Evolutionary conservation across 37 sponge, comb jelly and placozoan species (phyloP).

Genomic region (Oopsacas minuta): DNA sequence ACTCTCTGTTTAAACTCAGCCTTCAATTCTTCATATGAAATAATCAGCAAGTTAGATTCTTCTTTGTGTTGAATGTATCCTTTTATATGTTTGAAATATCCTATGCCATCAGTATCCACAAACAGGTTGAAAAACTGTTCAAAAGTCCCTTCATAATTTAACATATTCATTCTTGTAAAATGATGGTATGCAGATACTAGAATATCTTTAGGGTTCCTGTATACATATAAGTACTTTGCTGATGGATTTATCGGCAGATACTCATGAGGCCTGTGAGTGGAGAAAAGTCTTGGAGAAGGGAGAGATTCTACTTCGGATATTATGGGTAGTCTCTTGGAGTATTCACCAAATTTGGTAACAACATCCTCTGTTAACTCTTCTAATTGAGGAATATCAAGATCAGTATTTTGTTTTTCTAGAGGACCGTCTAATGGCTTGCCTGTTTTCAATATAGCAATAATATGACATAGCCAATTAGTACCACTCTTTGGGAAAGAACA

Average conservation of each 20-base stretch:
- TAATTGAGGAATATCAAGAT: not conserved
- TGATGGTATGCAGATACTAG: slow-evolving; percentile 4
- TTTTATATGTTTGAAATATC: not conserved
- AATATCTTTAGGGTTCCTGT: not conserved
- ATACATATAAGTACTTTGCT: not conserved
- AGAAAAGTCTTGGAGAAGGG: not conserved
- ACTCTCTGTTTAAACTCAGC: not conserved
- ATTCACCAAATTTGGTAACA: not conserved
- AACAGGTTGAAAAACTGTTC: not conserved
- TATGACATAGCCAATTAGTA: not conserved
- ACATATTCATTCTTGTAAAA: not conserved
- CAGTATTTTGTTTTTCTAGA: not conserved
- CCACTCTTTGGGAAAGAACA: slow-evolving; percentile 2
- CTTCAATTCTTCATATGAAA: not conserved
- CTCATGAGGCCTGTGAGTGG: not conserved
- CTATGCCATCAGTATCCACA: not conserved
- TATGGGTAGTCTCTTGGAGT: not conserved
- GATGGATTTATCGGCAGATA: not conserved
- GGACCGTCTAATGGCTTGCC: not conserved
- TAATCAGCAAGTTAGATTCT: not conserved
- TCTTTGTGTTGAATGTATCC: not conserved
- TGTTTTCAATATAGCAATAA: not conserved
- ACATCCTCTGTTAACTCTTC: not conserved
- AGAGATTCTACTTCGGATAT: not conserved
- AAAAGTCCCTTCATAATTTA: not conserved